These are phyloP conservation scores for Nephotettix cincticeps DNA, from an alignment of 1,140 invertebrate genomes.

Conservation along the genomic window DNA sequence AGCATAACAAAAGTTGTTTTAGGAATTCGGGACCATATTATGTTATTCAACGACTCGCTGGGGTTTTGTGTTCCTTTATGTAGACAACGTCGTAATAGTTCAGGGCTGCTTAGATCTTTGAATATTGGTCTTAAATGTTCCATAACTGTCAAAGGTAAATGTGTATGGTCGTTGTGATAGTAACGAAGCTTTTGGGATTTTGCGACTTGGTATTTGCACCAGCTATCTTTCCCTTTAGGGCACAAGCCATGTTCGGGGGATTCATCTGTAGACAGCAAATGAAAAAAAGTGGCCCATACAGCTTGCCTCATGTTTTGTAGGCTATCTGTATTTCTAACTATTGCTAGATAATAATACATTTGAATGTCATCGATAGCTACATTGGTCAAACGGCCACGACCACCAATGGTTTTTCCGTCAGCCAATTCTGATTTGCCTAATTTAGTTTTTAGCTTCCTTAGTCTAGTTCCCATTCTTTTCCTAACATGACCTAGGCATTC, in stretches of 20 bases:
- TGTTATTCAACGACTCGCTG: conserved; percentile 26
- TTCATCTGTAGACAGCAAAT: conserved; percentile 43
- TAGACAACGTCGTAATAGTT: conserved; percentile 23
- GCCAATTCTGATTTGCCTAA: conserved; percentile 26
- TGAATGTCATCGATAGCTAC: conserved; percentile 40
- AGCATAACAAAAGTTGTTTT: conserved; percentile 18
- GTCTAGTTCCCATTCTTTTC: conserved; percentile 27
- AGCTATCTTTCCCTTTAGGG: conserved; percentile 36
- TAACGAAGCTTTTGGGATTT: conserved; percentile 4
- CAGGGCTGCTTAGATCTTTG: conserved; percentile 23
- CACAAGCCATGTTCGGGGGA: conserved; percentile 40
- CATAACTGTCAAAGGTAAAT: conserved; percentile 17
- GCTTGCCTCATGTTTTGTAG: conserved; percentile 42
- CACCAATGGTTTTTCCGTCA: conserved; percentile 35
- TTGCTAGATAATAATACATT: conserved; percentile 35
- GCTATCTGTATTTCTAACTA: conserved; percentile 40
- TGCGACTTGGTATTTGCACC: conserved; percentile 37
- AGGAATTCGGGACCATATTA: conserved; percentile 21
- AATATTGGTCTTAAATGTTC: conserved; percentile 33
- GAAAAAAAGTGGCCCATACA: conserved; percentile 43
- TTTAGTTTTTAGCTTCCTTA: conserved; percentile 24
- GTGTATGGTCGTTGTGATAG: conserved; percentile 1
- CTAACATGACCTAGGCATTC: conserved; percentile 34
- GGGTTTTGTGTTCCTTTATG: conserved; percentile 27
- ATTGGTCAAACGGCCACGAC: conserved; percentile 37